Evolutionary conservation across 2,113 vertebrate species (phyloP).

Genomic region (Isurus oxyrinchus): DNA sequence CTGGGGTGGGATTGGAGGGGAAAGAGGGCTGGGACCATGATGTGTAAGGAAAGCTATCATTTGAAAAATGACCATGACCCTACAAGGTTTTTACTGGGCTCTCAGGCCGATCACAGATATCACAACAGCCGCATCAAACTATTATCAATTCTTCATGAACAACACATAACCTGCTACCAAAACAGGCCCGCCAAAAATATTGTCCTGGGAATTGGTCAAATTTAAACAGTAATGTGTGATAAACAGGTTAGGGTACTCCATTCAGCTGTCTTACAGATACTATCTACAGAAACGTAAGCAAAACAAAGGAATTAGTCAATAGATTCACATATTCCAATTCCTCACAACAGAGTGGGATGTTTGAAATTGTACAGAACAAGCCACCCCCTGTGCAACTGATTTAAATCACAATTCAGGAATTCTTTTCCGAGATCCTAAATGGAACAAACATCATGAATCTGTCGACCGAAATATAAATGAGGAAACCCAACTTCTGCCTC

Average conservation of each 20-base stretch:
- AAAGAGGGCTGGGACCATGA: neutral
- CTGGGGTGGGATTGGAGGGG: neutral
- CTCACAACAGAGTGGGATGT: too few species aligned
- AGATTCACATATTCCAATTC: neutral
- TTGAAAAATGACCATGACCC: neutral
- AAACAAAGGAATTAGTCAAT: neutral
- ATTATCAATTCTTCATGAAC: neutral
- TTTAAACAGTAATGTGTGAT: neutral
- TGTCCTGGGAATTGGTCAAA: neutral
- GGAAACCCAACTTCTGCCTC: too few species aligned
- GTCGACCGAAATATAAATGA: too few species aligned
- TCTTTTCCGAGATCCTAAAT: too few species aligned
- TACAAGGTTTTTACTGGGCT: neutral
- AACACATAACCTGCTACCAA: neutral
- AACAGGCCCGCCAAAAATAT: neutral
- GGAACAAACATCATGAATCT: too few species aligned
- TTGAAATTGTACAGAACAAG: too few species aligned
- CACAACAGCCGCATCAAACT: neutral
- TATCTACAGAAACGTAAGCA: neutral
- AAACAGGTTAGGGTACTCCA: neutral
- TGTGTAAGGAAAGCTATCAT: neutral
- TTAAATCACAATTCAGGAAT: too few species aligned
- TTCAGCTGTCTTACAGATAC: neutral
- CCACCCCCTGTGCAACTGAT: too few species aligned
- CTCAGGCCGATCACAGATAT: neutral